phyloP scores from a whole-genome alignment of 1,140 invertebrate species.

The Drosophila azteca region DNA sequence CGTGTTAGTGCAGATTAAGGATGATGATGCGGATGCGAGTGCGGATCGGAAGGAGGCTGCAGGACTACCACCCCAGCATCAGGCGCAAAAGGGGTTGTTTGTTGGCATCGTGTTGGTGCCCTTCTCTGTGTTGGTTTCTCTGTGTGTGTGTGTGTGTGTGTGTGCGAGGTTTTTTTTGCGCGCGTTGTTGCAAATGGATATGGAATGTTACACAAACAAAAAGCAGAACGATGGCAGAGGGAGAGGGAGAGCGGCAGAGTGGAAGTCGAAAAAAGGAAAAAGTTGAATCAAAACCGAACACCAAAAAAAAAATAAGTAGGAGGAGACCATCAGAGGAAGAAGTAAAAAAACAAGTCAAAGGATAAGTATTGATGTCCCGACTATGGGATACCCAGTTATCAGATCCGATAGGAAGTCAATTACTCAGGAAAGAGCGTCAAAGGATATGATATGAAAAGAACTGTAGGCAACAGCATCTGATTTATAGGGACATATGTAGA shows the following conservation, averaged over 20 bases:
- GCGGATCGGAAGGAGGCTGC: conserved; percentile 23
- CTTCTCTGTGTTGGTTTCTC: conserved; percentile 20
- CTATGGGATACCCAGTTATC: no score
- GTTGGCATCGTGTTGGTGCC: conserved; percentile 18
- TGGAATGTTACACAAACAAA: conserved; percentile 79
- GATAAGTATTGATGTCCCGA: no score
- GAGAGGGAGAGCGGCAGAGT: conserved; percentile 41
- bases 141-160: conserved; percentile 20
- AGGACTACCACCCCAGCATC: conserved; percentile 22
- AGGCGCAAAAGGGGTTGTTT: conserved; percentile 68
- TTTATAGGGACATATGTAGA: no score
- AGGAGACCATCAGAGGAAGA: neutral
- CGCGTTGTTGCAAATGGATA: conserved; percentile 73
- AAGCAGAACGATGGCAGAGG: conserved; percentile 16
- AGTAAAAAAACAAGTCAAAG: no score
- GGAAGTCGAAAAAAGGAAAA: conserved; percentile 54
- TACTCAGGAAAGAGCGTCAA: no score
- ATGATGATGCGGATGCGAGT: conserved; percentile 41
- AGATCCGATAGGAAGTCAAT: no score
- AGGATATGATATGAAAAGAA: no score
- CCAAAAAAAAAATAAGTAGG: conserved; percentile 26
- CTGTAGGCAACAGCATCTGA: no score
- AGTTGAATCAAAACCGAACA: conserved; percentile 41
- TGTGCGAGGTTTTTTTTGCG: conserved; percentile 14
- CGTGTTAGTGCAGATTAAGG: no score